These are phyloP conservation scores for Colostygia pectinataria DNA, from an alignment of 2,888 invertebrate genomes.

Conservation along the genomic window DNA sequence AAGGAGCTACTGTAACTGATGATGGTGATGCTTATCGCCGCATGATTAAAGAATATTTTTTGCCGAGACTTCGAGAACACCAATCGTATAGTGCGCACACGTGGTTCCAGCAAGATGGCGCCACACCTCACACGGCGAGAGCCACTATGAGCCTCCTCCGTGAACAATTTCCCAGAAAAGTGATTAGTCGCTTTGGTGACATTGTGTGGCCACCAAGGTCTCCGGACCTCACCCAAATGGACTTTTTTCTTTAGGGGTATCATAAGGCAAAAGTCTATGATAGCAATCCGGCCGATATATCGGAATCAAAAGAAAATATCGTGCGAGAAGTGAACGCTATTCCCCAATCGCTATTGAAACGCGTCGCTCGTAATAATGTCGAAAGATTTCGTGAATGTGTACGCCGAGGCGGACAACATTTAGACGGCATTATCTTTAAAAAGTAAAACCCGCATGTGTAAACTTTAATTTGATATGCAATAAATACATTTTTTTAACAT, in stretches of 20 bases:
- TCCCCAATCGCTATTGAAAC: too few species aligned
- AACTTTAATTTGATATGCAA: too few species aligned
- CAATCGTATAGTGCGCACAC: conserved; percentile 17
- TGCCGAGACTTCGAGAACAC: conserved; percentile 23
- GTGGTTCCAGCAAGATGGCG: conserved; percentile 27
- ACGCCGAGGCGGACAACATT: too few species aligned
- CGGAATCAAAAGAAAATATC: too few species aligned
- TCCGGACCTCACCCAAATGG: conserved; percentile 32
- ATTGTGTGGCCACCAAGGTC: conserved; percentile 37
- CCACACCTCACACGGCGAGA: conserved; percentile 21
- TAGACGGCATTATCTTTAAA: too few species aligned
- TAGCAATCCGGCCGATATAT: conserved; percentile 3
- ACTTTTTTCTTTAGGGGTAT: conserved; percentile 31
- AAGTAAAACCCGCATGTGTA: too few species aligned
- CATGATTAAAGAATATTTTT: conserved; percentile 22
- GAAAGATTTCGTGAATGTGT: too few species aligned
- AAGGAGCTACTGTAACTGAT: not conserved
- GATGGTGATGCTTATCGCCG: conserved; percentile 12
- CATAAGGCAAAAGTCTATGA: conserved; percentile 14
- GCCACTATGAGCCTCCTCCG: conserved; percentile 17
- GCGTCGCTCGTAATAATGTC: too few species aligned
- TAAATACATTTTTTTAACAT: too few species aligned
- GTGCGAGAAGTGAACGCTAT: too few species aligned
- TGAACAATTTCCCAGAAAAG: conserved; percentile 23
- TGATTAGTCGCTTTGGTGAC: too few species aligned